A percentile compares a stretch with the other conserved stretches of the same genome.
phyloP scores from a whole-genome alignment of 2,797 vertebrate species.

The Spinibarbus caldwelli region DNA sequence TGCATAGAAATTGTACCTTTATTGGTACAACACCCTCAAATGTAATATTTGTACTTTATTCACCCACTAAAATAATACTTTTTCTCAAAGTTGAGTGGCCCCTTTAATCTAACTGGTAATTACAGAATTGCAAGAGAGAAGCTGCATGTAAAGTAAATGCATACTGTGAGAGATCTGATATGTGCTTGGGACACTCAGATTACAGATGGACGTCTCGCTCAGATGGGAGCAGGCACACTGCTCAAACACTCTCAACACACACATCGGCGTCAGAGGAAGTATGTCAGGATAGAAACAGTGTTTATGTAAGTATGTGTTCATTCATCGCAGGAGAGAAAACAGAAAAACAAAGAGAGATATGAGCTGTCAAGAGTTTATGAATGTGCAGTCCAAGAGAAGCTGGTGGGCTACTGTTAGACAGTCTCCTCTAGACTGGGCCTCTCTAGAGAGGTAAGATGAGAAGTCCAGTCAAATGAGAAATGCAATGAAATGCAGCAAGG shows the following conservation, averaged over 20 bases:
- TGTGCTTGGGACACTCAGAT: conserved; percentile 34
- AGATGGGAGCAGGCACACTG: background rate
- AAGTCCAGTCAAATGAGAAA: conserved; percentile 18
- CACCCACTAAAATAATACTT: background rate
- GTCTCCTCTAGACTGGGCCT: background rate
- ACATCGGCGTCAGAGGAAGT: background rate
- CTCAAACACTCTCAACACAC: conserved; percentile 13
- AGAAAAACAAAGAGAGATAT: background rate
- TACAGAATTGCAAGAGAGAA: conserved; percentile 17
- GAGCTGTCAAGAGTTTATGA: background rate
- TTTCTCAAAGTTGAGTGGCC: background rate
- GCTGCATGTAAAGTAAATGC: conserved; percentile 34
- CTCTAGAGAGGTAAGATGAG: conserved; percentile 4
- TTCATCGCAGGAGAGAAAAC: background rate
- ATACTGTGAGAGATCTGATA: conserved; percentile 25
- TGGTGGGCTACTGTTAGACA: background rate
- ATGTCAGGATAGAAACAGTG: background rate
- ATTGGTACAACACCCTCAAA: background rate
- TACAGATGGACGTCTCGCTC: conserved; percentile 21
- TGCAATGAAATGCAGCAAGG: conserved; percentile 1
- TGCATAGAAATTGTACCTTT: background rate
- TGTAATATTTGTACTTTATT: background rate
- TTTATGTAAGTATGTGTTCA: background rate
- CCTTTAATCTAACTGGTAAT: conserved; percentile 32
- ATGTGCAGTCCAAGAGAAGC: background rate